Conservation (phyloP, 2,113 vertebrate genomes). For the Mustela lutreola region DNA sequence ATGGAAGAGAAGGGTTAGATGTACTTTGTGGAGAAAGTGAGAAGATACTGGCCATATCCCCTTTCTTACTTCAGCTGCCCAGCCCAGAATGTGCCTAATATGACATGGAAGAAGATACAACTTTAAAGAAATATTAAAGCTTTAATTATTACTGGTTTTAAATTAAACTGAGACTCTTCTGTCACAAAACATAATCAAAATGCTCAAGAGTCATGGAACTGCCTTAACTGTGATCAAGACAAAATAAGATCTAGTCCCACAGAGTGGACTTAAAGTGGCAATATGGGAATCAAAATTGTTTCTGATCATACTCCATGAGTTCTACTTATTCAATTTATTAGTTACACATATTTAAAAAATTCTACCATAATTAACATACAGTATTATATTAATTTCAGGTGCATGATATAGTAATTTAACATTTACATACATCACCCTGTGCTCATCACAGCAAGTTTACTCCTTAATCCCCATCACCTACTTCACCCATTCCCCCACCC, state of each 20-base stretch:
- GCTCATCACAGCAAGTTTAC: not conserved
- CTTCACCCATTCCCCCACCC: not conserved
- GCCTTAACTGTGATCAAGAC: slow-evolving; percentile 35
- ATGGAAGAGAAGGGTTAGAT: not conserved
- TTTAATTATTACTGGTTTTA: slow-evolving; percentile 26
- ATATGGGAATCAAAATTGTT: slow-evolving; percentile 32
- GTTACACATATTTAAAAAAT: not conserved
- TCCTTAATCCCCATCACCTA: not conserved
- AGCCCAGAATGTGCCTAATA: not conserved
- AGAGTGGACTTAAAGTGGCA: slow-evolving; percentile 25
- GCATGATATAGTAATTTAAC: not conserved
- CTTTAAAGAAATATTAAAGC: slow-evolving; percentile 43
- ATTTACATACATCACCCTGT: not conserved
- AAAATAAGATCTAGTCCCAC: slow-evolving; percentile 32
- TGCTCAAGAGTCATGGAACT: not conserved
- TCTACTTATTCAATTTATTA: slow-evolving; percentile 30
- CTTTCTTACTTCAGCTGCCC: not conserved
- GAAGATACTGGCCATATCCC: not conserved
- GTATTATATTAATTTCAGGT: not conserved
- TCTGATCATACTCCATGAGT: slow-evolving; percentile 25
- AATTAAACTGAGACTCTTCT: slow-evolving; percentile 58
- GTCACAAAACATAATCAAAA: slow-evolving; percentile 56
- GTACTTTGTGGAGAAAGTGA: not conserved
- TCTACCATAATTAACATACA: not conserved
- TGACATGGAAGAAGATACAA: slow-evolving; percentile 10